A percentile compares a stretch with the other conserved stretches of the same genome.
phyloP scores from a whole-genome alignment of 2,113 vertebrate species.

The Formicarius rufipectus region DNA sequence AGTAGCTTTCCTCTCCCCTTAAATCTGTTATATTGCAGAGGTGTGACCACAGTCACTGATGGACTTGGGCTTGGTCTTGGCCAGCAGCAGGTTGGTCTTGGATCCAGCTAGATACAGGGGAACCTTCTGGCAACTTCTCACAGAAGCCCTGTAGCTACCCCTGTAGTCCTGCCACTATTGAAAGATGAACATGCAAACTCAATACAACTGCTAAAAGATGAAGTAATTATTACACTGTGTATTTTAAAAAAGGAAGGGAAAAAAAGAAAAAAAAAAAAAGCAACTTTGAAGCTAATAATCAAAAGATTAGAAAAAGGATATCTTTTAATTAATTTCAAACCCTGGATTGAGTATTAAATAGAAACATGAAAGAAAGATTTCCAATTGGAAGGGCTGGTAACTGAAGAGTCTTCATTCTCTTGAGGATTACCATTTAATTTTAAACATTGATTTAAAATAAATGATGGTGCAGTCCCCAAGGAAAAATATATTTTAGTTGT shows the following conservation, averaged over 20 bases:
- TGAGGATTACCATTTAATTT: slow-evolving; percentile 79
- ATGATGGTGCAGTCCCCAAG: slow-evolving; percentile 71
- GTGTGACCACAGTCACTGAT: rapidly evolving
- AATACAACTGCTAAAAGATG: slow-evolving; percentile 55
- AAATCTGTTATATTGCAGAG: background rate
- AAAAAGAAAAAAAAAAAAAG: background rate
- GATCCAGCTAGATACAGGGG: background rate
- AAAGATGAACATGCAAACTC: background rate
- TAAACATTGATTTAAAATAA: slow-evolving; percentile 81
- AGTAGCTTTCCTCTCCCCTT: background rate
- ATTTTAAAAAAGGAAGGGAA: background rate
- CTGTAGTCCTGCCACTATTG: background rate
- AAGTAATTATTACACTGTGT: slow-evolving; percentile 69
- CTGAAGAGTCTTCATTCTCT: slow-evolving; percentile 58
- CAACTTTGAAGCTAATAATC: slow-evolving; percentile 82
- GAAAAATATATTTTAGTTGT: slow-evolving; percentile 68
- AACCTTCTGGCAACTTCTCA: background rate
- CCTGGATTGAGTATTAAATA: slow-evolving; percentile 74
- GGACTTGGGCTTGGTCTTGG: background rate
- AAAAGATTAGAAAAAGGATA: slow-evolving; percentile 82
- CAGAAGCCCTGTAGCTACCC: background rate
- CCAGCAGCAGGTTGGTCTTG: background rate
- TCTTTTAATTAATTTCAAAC: slow-evolving; percentile 85
- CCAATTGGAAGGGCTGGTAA: slow-evolving; percentile 66
- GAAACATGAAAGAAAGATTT: slow-evolving; percentile 79